These are phyloP conservation scores for Monochamus alternatus DNA, from an alignment of 2,888 invertebrate genomes.

Conservation along the genomic window DNA sequence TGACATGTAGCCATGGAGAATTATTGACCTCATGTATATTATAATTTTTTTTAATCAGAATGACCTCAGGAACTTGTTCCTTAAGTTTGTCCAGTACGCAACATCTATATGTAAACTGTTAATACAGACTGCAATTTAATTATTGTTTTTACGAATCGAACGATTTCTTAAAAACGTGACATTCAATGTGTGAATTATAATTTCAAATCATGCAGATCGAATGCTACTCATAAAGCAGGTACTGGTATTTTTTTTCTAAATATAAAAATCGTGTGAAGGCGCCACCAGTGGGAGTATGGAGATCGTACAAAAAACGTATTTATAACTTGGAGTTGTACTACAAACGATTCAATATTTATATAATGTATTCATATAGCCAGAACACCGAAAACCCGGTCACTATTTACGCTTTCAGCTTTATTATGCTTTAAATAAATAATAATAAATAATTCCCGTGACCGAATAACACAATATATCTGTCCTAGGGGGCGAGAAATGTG, in stretches of 20 bases:
- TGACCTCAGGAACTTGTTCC: no score
- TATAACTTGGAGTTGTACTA: constrained; percentile 15
- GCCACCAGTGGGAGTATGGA: constrained; percentile 11
- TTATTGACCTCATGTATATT: no score
- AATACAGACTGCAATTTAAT: no score
- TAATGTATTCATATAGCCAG: constrained; percentile 32
- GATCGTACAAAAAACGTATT: constrained; percentile 24
- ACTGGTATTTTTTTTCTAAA: constrained; percentile 9
- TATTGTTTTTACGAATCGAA: background rate
- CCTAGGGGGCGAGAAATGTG: constrained; percentile 51
- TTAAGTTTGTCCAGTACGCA: no score
- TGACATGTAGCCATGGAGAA: no score
- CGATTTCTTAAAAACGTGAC: background rate
- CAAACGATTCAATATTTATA: constrained; percentile 31
- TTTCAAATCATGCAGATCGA: background rate
- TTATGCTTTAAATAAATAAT: constrained; percentile 32
- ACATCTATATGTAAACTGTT: no score
- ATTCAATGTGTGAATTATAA: background rate
- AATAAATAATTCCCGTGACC: constrained; percentile 49
- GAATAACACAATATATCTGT: constrained; percentile 48
- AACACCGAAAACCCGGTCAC: constrained; percentile 30
- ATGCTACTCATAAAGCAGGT: background rate
- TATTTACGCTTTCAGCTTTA: constrained; percentile 30
- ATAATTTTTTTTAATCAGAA: no score
- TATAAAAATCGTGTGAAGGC: constrained; percentile 16